Conservation (phyloP, 2,888 invertebrate species). For the Frankliniella intonsa region DNA sequence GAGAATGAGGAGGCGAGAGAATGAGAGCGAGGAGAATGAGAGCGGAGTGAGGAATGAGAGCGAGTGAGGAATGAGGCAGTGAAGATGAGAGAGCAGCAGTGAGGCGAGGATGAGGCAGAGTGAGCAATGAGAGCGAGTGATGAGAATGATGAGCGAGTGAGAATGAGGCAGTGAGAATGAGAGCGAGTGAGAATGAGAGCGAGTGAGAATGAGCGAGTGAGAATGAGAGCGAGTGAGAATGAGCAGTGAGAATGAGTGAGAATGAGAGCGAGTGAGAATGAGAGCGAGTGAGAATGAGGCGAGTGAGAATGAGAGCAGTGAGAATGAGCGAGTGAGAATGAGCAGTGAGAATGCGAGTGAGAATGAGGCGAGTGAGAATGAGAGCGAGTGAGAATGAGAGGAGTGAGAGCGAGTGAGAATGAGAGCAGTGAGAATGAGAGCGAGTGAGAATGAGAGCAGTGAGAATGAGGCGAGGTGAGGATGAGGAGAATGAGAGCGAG, state of each 20-base stretch:
- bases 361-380: too few species aligned
- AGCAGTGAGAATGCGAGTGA: too few species aligned
- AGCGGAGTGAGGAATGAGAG: not conserved
- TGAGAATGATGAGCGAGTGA: too few species aligned
- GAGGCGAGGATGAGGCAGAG: not conserved
- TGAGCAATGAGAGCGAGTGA: not conserved
- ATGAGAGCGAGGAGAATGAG: not conserved
- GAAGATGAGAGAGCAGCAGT: too few species aligned
- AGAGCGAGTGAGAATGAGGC: too few species aligned
- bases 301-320: not conserved
- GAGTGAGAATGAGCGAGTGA: too few species aligned
- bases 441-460: not conserved
- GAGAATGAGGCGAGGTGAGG: too few species aligned
- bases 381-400: too few species aligned
- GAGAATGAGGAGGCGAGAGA: too few species aligned
- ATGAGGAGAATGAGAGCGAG: not conserved
- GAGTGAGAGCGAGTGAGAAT: too few species aligned
- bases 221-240: not conserved
- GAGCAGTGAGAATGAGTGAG: not conserved
- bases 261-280: not conserved
- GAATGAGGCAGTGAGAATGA: too few species aligned
- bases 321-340: not conserved
- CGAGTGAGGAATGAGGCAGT: not conserved
- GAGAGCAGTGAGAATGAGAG: not conserved
- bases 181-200: not conserved